Percentiles rank a stretch among this genome's conserved stretches.
phyloP scores from a whole-genome alignment of 2,113 vertebrate species.

The Leptocoma aspasia region DNA sequence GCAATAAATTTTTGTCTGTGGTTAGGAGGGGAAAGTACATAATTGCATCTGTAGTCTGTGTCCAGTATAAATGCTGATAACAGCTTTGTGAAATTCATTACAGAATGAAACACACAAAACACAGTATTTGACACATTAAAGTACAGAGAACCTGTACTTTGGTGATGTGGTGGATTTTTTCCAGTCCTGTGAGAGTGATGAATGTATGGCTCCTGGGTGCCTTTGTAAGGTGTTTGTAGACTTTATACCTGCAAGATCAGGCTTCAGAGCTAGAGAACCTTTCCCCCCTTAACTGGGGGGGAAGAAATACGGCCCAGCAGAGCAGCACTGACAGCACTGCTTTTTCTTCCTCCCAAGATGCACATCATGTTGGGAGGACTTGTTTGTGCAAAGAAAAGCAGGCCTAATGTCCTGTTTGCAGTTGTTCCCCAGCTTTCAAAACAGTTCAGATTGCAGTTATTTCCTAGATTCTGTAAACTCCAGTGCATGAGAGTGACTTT shows the following conservation, averaged over 20 bases:
- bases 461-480: slow-evolving; percentile 10
- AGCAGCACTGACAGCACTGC: neutral
- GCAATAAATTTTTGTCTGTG: neutral
- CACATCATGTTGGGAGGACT: neutral
- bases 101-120: neutral
- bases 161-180: neutral
- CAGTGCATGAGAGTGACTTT: neutral
- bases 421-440: neutral
- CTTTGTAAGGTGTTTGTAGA: neutral
- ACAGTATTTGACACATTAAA: neutral
- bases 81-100: neutral
- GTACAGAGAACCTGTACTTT: neutral
- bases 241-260: neutral
- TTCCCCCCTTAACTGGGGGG: fast-evolving
- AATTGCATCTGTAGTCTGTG: neutral
- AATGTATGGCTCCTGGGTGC: neutral
- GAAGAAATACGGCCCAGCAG: neutral
- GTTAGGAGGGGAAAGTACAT: neutral
- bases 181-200: neutral
- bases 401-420: neutral
- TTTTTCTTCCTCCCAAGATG: neutral
- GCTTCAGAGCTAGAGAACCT: neutral
- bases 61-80: neutral
- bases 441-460: neutral
- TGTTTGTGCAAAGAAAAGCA: neutral